Base-by-base conservation (phyloP, 2,113 vertebrate genomes). In the Tyrannus savana region DNA sequence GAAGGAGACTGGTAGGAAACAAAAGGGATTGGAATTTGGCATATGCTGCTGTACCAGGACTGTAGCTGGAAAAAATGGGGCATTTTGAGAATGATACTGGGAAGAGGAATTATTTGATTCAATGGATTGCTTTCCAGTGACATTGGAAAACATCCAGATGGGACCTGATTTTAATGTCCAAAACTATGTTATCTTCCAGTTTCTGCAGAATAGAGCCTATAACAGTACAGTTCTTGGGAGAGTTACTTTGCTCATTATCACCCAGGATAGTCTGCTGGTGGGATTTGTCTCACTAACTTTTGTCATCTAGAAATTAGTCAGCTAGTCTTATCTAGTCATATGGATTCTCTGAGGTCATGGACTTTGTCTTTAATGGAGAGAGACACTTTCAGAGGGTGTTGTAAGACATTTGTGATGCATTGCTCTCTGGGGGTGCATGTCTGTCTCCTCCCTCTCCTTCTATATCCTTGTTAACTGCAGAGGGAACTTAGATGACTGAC, bases 271-370 rank as follows among this genome's bases (percentile, higher is more conserved):
- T 37, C 55, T 62, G 59, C 47, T 58, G 66, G 50, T 64, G 25
- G 46, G 58, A 84, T 91, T 91, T 3, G 8, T 93, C n/a, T 93
- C 53, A 16, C 71, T 56, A 66, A 18, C 74, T 77, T 91, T 25
- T 14, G 33, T 68, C 60, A 76, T 76, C 53, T 82, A 75, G 87
- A 91, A 93, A 52, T 78, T 55, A 89, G 81, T 89, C 73, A 78
- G 59, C 39, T 82, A 39, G 21, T 87, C 74, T 64, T 44, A 84
- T 35, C 33, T 60, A 52, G 35, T 75, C 35, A 46, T 82, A n/a
- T 87, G 78, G 84, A 75, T 89, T 91, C 81, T 87, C 44, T 83
- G 75, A 73, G 92, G 76, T 94, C 80, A 39, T 31, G 69, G 90
- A 73, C 84, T 87, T 87, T 72, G 67, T 75, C 78, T 94, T 69